phyloP scores from a whole-genome alignment of 2,113 vertebrate genomes.

The Talpa occidentalis region DNA sequence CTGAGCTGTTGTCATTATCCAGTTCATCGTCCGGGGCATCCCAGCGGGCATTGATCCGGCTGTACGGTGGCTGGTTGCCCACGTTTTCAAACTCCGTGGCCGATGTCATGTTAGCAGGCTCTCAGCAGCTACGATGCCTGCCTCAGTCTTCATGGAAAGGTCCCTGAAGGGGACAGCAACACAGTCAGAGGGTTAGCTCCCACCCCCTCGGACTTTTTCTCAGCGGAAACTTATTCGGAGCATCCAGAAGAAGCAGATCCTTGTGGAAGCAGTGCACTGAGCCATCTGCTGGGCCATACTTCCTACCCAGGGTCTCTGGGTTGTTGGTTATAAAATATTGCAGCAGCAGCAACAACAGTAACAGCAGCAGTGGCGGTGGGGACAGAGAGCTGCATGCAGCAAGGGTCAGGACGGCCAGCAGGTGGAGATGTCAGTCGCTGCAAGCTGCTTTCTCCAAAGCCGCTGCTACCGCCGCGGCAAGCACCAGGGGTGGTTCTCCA shows the following conservation, averaged over 20 bases:
- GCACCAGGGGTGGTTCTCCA: not conserved
- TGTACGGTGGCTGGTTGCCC: slow-evolving; percentile 97
- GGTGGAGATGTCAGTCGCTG: slow-evolving; percentile 68
- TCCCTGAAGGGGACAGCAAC: slow-evolving; percentile 78
- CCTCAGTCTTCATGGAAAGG: slow-evolving; percentile 78
- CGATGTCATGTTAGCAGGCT: slow-evolving; percentile 90
- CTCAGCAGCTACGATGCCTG: slow-evolving; percentile 68
- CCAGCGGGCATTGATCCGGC: slow-evolving; percentile 94
- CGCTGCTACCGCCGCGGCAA: rapidly evolving
- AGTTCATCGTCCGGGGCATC: slow-evolving; percentile 93
- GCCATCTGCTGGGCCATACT: not conserved
- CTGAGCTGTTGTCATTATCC: slow-evolving; percentile 98
- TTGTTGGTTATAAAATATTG: slow-evolving; percentile 63
- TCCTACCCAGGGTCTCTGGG: slow-evolving; percentile 41
- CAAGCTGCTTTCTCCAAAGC: slow-evolving; percentile 45
- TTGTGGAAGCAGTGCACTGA: not conserved
- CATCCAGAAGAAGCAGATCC: not conserved
- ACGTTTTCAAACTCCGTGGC: slow-evolving; percentile 96
- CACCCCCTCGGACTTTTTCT: slow-evolving; percentile 38
- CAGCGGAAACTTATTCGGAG: slow-evolving; percentile 54
- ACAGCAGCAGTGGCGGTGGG: not conserved
- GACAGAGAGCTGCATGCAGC: slow-evolving; percentile 53
- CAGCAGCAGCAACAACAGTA: slow-evolving; percentile 32
- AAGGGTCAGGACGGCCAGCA: slow-evolving; percentile 73
- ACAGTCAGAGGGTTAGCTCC: slow-evolving; percentile 71